Percentiles rank a stretch among this genome's conserved stretches.
Evolutionary conservation across 2,113 vertebrate species (phyloP).

Genomic region (Balaeniceps rex): DNA sequence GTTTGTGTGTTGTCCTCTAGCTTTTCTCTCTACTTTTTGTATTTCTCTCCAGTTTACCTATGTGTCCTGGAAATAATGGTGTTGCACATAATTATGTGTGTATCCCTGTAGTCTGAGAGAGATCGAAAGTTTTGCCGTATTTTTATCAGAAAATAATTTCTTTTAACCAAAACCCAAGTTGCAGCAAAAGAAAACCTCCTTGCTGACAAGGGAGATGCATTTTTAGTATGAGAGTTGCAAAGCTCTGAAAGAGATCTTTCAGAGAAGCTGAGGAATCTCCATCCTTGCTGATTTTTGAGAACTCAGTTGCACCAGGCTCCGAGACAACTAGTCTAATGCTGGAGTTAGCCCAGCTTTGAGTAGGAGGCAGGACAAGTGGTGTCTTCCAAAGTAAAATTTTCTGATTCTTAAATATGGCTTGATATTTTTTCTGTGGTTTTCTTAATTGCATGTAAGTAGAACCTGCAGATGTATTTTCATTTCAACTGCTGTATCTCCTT

Average conservation of each 20-base stretch:
- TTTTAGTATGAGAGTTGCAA: not conserved
- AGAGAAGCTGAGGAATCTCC: not conserved
- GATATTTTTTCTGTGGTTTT: not conserved
- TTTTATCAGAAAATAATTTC: not conserved
- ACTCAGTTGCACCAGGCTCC: not conserved
- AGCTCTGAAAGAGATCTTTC: not conserved
- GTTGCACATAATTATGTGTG: not conserved
- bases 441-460: not conserved
- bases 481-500: not conserved
- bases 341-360: not conserved
- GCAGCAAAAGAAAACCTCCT: not conserved
- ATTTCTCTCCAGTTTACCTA: not conserved
- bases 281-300: not conserved
- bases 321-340: not conserved
- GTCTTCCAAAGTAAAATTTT: not conserved
- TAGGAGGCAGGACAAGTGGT: not conserved
- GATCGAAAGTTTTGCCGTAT: not conserved
- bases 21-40: not conserved
- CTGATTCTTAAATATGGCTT: not conserved
- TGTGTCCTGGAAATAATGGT: not conserved
- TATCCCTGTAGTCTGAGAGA: not conserved
- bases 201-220: not conserved
- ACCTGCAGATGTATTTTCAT: not conserved
- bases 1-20: not conserved
- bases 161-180: not conserved